Percentiles rank a stretch among this genome's conserved stretches.
phyloP scores from a whole-genome alignment of 2,888 invertebrate genomes.

The Gasteruption jaculator region DNA sequence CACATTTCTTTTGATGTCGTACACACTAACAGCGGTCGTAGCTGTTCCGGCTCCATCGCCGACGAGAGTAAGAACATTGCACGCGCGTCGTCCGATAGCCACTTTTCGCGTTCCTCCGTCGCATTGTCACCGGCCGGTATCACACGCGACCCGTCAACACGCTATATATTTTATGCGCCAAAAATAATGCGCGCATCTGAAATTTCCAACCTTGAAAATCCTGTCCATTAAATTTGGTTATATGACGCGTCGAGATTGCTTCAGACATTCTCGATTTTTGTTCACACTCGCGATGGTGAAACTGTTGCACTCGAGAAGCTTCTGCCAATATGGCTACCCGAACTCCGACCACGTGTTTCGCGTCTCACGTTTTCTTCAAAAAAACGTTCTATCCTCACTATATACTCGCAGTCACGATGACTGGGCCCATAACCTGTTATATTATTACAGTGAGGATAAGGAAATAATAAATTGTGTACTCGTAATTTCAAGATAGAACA shows the following conservation, averaged over 20 bases:
- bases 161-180: slow-evolving; percentile 11
- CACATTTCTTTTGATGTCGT: slow-evolving; percentile 23
- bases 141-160: slow-evolving; percentile 9
- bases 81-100: slow-evolving; percentile 11
- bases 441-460: no score
- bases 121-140: slow-evolving; percentile 7
- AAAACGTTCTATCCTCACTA: background rate
- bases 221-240: slow-evolving; percentile 16
- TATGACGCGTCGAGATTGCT: slow-evolving; percentile 14
- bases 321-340: slow-evolving; percentile 10
- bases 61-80: slow-evolving; percentile 14
- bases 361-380: background rate
- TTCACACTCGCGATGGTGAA: background rate
- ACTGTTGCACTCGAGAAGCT: background rate
- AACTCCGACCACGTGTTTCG: slow-evolving; percentile 8
- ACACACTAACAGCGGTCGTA: slow-evolving; percentile 14
- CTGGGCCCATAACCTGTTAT: slow-evolving; percentile 12
- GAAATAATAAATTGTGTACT: no score
- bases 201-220: slow-evolving; percentile 20
- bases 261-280: slow-evolving; percentile 14
- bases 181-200: slow-evolving; percentile 13
- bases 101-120: slow-evolving; percentile 9
- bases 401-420: background rate
- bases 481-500: no score
- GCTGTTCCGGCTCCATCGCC: slow-evolving; percentile 12